These are phyloP conservation scores for Adela reaumurella DNA, from an alignment of 2,888 invertebrate genomes.

Conservation along the genomic window DNA sequence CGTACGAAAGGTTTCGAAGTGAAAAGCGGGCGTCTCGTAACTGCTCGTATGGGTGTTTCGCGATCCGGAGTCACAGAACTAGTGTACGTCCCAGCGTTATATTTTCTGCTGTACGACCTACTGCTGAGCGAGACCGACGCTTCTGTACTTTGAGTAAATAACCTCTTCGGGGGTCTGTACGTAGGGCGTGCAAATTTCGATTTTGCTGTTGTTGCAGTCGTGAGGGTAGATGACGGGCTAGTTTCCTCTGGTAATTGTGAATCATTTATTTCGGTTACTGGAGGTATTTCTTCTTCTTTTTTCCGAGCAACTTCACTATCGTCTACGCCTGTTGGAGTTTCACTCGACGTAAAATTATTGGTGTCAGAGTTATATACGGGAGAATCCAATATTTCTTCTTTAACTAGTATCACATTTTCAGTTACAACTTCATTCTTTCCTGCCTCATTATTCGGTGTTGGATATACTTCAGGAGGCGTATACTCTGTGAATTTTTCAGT, in stretches of 20 bases:
- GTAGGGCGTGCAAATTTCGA: slow-evolving; percentile 24
- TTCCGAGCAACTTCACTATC: too few relatives aligned
- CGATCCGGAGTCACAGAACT: slow-evolving; percentile 37
- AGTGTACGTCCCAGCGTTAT: slow-evolving; percentile 43
- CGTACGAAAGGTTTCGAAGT: slow-evolving; percentile 31
- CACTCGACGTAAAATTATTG: slow-evolving; percentile 2
- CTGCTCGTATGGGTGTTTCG: slow-evolving; percentile 21
- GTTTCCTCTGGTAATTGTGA: not conserved
- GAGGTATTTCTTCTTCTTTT: slow-evolving; percentile 10
- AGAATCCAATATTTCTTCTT: too few relatives aligned
- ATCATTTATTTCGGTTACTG: not conserved
- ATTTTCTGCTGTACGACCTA: slow-evolving; percentile 46
- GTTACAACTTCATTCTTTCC: too few relatives aligned
- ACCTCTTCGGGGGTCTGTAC: slow-evolving; percentile 36
- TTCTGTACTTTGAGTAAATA: slow-evolving; percentile 43
- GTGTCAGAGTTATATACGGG: too few relatives aligned
- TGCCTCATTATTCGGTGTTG: too few relatives aligned
- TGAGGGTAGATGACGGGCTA: too few relatives aligned
- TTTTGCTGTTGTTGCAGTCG: slow-evolving; percentile 23
- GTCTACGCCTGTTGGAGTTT: not conserved
- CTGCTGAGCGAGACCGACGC: slow-evolving; percentile 30
- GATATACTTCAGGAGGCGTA: too few relatives aligned
- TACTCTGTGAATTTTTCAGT: too few relatives aligned
- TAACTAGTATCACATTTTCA: too few relatives aligned
- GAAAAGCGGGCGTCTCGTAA: slow-evolving; percentile 32